A percentile compares a stretch with the other conserved stretches of the same genome.
Conservation (phyloP, 2,113 vertebrate genomes). For the Archilochus colubris region DNA sequence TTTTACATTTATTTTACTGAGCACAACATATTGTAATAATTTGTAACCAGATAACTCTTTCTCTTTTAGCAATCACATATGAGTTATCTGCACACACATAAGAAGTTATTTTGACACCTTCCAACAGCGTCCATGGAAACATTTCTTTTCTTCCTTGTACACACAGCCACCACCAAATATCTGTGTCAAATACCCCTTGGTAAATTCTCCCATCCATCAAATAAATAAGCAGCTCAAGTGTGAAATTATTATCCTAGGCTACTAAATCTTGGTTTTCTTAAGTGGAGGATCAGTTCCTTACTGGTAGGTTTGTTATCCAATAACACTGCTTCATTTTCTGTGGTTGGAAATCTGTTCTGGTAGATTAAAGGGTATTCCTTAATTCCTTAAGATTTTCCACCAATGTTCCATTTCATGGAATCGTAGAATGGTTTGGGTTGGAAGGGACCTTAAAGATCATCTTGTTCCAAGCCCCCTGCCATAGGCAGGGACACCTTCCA, state of each 20-base stretch:
- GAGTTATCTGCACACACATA: background rate
- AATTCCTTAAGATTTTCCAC: background rate
- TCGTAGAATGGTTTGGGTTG: too few relatives aligned
- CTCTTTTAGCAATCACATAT: background rate
- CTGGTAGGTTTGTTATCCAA: conserved; percentile 88
- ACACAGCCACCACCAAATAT: background rate
- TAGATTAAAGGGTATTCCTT: conserved; percentile 95
- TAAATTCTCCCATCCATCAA: background rate
- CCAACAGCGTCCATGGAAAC: conserved; percentile 12
- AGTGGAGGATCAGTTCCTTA: conserved; percentile 87
- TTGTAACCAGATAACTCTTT: conserved; percentile 42
- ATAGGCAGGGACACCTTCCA: too few relatives aligned
- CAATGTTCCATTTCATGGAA: background rate
- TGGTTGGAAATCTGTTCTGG: conserved; percentile 81
- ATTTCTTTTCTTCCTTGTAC: background rate
- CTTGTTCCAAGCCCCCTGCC: too few relatives aligned
- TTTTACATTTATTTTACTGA: conserved; percentile 11
- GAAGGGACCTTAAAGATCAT: too few relatives aligned
- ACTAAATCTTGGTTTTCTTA: conserved; percentile 77
- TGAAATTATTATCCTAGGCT: conserved; percentile 70
- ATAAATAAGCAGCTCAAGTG: background rate
- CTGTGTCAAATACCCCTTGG: background rate
- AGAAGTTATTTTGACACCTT: conserved; percentile 6
- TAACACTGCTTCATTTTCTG: conserved; percentile 76
- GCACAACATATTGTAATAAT: background rate